Conservation (phyloP, 1,140 invertebrate species). For the Nomia melanderi region DNA sequence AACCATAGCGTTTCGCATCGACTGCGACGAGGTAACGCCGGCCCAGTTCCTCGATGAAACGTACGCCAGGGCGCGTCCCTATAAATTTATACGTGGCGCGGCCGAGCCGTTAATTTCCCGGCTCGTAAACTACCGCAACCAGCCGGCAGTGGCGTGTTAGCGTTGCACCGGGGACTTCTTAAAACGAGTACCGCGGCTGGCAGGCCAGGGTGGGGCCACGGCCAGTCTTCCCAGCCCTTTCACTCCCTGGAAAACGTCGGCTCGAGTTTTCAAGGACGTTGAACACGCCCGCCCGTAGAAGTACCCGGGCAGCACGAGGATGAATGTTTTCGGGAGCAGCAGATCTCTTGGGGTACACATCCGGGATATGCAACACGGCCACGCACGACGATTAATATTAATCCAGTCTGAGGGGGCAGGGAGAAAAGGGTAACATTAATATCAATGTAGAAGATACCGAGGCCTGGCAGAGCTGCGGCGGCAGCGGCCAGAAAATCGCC, state of each 20-base stretch:
- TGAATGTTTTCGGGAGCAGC: slow-evolving; percentile 57
- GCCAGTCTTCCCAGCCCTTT: slow-evolving; percentile 42
- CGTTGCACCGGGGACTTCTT: slow-evolving; percentile 47
- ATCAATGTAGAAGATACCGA: slow-evolving; percentile 53
- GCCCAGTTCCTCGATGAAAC: not conserved
- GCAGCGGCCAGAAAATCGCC: slow-evolving; percentile 6
- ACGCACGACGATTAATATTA: slow-evolving; percentile 67
- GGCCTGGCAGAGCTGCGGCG: slow-evolving; percentile 14
- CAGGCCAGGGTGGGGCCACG: not conserved
- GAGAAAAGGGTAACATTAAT: slow-evolving; percentile 58
- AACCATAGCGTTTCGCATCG: not conserved
- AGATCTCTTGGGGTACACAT: slow-evolving; percentile 44
- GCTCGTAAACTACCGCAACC: slow-evolving; percentile 15
- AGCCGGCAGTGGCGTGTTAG: not conserved
- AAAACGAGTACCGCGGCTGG: slow-evolving; percentile 38
- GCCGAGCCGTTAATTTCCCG: slow-evolving; percentile 5
- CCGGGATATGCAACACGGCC: slow-evolving; percentile 43
- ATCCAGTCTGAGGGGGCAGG: slow-evolving; percentile 14
- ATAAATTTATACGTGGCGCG: slow-evolving; percentile 17
- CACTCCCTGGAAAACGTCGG: slow-evolving; percentile 40
- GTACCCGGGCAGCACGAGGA: slow-evolving; percentile 43
- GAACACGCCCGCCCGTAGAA: slow-evolving; percentile 40
- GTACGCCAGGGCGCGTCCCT: not conserved
- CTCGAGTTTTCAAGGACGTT: slow-evolving; percentile 58
- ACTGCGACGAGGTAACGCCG: too few species aligned